Evolutionary conservation across 2,113 vertebrate species (phyloP), one percentile per base, ranked within the genome.

Genomic region (Phoxinus phoxinus): DNA sequence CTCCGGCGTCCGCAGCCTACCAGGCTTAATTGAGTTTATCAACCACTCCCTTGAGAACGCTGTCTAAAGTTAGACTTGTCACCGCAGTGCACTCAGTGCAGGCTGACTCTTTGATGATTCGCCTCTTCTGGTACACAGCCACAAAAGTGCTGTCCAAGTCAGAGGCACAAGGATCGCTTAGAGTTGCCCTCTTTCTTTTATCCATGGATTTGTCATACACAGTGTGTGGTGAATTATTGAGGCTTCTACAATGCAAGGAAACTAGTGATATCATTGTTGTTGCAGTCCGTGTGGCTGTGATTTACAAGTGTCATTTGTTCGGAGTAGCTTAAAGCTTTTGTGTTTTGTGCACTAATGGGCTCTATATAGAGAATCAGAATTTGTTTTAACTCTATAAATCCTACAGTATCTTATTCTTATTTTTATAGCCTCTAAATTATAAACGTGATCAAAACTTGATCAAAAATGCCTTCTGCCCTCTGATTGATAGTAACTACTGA

Each of bases 11-110:
- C 84, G 85, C 86, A 76, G 74, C 25, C 85, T 86, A 84, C 89
- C 86, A 84, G 81, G 87, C 86, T 74, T 94, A 94, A 94, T 94
- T 91, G 86, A 92, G 91, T 95, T 94, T 92, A 89, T 93, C 89
- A 90, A 75, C 74, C 46, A 76, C 88, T 93, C 93, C 92, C 92
- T 85, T 58, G 90, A 89, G 92, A 81, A 86, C 67, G 11, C 83
- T 63, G 87, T 91, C 92, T 94, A 93, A 94, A 92, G 92, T 92
- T 91, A 91, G 92, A 76, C 89, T 41, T 19, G 85, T 88, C 90
- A 89, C 88, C 69, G 85, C 65, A 19, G 84, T 19, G 30, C 79
- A 53, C 67, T 85, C 73, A 85, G 84, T 82, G 88, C 12, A 85
- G 65, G 61, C 90, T 77, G 74, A 88, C 84, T 87, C 78, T 85